Percentiles rank a stretch among this genome's conserved stretches.
Conservation (phyloP, 2,113 vertebrate genomes). For the Hydrolagus affinis region DNA sequence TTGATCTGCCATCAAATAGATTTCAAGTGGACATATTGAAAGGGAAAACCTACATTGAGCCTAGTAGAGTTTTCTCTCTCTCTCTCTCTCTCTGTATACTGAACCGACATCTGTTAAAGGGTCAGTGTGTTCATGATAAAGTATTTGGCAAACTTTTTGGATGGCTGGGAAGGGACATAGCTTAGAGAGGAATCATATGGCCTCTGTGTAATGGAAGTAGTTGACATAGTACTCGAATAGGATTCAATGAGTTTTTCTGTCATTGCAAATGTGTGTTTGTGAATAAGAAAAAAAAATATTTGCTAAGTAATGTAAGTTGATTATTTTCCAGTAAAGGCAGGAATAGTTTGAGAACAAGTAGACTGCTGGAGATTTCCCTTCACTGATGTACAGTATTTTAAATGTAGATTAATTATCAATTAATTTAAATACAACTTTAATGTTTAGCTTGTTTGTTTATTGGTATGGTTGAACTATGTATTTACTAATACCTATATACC, state of each 20-base stretch:
- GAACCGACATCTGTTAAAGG: background rate
- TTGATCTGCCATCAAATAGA: too few species aligned
- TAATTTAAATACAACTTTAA: background rate
- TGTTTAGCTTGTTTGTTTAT: too few species aligned
- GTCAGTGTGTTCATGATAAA: background rate
- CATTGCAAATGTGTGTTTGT: background rate
- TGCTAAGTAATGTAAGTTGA: background rate
- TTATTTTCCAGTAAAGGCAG: too few species aligned
- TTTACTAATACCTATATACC: too few species aligned
- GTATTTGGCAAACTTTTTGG: background rate
- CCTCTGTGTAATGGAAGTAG: too few species aligned
- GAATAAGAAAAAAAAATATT: background rate
- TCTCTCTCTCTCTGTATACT: too few species aligned
- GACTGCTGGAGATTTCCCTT: background rate
- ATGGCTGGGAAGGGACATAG: background rate
- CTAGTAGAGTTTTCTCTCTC: background rate
- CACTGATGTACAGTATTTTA: background rate
- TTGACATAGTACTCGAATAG: too few species aligned
- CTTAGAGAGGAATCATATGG: background rate
- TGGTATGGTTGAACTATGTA: too few species aligned
- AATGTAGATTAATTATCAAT: background rate
- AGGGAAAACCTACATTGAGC: background rate
- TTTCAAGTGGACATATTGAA: background rate
- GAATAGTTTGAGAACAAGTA: too few species aligned
- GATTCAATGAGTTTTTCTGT: background rate